A percentile compares a stretch with the other conserved stretches of the same genome.
Evolutionary conservation across 2,113 vertebrate species (phyloP).

Genomic region (Telmatochromis sp.): DNA sequence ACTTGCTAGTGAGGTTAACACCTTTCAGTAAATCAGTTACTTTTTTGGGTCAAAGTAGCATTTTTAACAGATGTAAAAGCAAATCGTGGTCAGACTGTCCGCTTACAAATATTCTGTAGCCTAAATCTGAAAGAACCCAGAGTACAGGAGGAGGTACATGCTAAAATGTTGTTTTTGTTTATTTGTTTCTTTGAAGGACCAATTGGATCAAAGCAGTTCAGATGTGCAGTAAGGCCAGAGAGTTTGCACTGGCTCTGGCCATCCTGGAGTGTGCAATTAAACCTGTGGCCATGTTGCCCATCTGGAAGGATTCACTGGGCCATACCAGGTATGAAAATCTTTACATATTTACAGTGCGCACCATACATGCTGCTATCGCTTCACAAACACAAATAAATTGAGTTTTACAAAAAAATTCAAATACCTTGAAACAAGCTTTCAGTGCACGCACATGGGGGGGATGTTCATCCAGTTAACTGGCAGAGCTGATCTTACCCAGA

Average conservation of each 20-base stretch:
- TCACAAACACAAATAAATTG: not conserved
- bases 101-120: not conserved
- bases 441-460: not conserved
- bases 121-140: not conserved
- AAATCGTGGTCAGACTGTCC: not conserved
- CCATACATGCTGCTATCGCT: not conserved
- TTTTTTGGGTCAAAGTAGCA: not conserved
- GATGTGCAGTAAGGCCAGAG: constrained; percentile 98
- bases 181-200: constrained; percentile 71
- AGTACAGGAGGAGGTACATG: not conserved
- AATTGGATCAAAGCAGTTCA: constrained; percentile 99
- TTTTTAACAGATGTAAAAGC: not conserved
- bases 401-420: not conserved
- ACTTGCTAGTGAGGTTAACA: not conserved
- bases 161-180: not conserved
- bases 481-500: constrained; percentile 33
- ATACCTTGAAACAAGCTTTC: not conserved
- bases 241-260: constrained; percentile 95
- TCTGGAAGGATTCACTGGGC: constrained; percentile 94
- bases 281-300: constrained; percentile 93
- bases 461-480: constrained; percentile 35
- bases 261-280: constrained; percentile 98
- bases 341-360: not conserved
- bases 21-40: not conserved
- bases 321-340: constrained; percentile 82